Evolutionary conservation across 2,888 invertebrate genomes (phyloP), one percentile per base, ranked within the genome.

Genomic region (Mesorhabditis belari): DNA sequence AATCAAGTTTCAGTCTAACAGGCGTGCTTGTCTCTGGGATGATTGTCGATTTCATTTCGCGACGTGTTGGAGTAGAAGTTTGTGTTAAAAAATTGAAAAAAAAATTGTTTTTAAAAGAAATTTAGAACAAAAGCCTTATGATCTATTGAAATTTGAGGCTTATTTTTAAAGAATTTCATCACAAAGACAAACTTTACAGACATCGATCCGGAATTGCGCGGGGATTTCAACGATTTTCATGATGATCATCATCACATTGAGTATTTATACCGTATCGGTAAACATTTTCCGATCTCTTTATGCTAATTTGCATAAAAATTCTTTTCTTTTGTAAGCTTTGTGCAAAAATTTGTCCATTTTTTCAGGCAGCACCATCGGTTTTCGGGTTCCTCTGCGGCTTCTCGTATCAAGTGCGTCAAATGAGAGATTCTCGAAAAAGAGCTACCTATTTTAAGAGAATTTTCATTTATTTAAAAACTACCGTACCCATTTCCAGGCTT

Each of bases 1-100:
- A 19, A 26, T 24, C 23, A 5, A n/a, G 21, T 49, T 63, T 55
- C 52, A 66, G 66, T 24, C 58, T 72, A 2, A 49, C 58, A 17
- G 72, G 70, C n/a, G 58, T 60, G 9, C 23, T 72, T 21, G 25
- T 49, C 0, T 66, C 66, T 21, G 72, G 72, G 4, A 9, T 63
- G 12, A 28, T 66, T 9, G 49, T 70, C 4, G 69, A 72, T 29
- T 28, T 19, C 6, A n/a, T 67, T 6, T 49, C 62, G 2, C 19
- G 1, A 19, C 51, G 6, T 3, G 26, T 66, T 2, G 57, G 62
- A n/a, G 57, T 66, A 9, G 63, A 63, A n/a, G 44, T 35, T 35
- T 9, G 44, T 17, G 12, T 35, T n/a, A n/a, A n/a, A n/a, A n/a
- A n/a, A n/a, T n/a, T n/a, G n/a, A n/a, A n/a, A n/a, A n/a, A n/a